Percentiles rank a stretch among this genome's conserved stretches.
These are phyloP conservation scores for Drosophila kikkawai DNA, from an alignment of 1,140 invertebrate genomes.

Conservation along the genomic window DNA sequence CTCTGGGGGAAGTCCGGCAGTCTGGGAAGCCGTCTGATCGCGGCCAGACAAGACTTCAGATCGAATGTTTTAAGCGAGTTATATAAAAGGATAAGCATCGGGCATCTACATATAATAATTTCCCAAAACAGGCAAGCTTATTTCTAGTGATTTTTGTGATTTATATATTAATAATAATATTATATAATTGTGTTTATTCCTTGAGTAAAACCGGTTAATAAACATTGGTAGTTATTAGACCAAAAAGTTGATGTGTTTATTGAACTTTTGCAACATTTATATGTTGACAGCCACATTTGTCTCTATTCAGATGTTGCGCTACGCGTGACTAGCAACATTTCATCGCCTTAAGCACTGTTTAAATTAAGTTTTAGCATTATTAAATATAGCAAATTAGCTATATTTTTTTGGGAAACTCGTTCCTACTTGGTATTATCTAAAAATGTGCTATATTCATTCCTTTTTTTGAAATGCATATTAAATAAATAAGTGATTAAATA, in stretches of 20 bases:
- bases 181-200: too few species aligned
- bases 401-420: too few species aligned
- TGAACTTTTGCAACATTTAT: not conserved
- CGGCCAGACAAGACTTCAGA: not conserved
- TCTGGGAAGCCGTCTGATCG: constrained; percentile 9
- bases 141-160: not conserved
- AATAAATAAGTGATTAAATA: too few species aligned
- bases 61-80: not conserved
- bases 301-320: not conserved
- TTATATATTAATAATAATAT: not conserved
- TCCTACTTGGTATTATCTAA: too few species aligned
- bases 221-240: too few species aligned
- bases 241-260: not conserved
- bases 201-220: too few species aligned
- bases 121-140: not conserved
- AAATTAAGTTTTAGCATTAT: too few species aligned
- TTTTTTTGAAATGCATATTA: too few species aligned
- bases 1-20: constrained; percentile 31
- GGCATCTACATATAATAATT: not conserved
- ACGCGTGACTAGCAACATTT: too few species aligned
- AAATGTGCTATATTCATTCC: too few species aligned
- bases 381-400: too few species aligned
- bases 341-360: too few species aligned
- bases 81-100: not conserved
- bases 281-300: not conserved